phyloP scores from a whole-genome alignment of 1,140 invertebrate species.

The Bombus huntii region DNA sequence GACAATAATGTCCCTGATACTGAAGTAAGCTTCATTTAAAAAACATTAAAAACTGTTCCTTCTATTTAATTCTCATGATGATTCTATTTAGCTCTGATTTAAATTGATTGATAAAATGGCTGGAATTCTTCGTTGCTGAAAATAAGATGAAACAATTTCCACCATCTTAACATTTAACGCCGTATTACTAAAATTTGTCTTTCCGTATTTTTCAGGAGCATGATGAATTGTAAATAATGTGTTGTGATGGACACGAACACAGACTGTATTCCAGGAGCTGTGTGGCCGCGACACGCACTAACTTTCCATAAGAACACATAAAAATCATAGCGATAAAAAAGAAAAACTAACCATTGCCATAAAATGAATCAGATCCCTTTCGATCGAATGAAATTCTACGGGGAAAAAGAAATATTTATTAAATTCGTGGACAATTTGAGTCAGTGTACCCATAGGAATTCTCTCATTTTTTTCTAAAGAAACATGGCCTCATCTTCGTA shows the following conservation, averaged over 20 bases:
- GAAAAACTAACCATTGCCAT: not conserved
- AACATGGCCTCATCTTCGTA: constrained; percentile 23
- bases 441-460: not conserved
- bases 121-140: constrained; percentile 1
- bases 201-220: constrained; percentile 81
- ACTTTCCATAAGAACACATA: constrained; percentile 48
- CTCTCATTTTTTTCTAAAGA: not conserved
- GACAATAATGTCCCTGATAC: constrained; percentile 80
- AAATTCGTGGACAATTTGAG: not conserved
- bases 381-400: not conserved
- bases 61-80: not conserved
- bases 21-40: constrained; percentile 78
- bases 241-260: constrained; percentile 67
- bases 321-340: constrained; percentile 43
- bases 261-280: constrained; percentile 82
- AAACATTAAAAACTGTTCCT: not conserved
- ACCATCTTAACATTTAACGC: constrained; percentile 59
- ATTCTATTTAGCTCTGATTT: constrained; percentile 19
- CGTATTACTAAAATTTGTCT: constrained; percentile 58
- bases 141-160: not conserved
- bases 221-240: constrained; percentile 86
- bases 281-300: constrained; percentile 68
- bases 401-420: not conserved
- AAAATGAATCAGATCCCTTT: not conserved
- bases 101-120: constrained; percentile 2